Conservation (phyloP, 2,888 invertebrate species). For the Diachrysia chrysitis region DNA sequence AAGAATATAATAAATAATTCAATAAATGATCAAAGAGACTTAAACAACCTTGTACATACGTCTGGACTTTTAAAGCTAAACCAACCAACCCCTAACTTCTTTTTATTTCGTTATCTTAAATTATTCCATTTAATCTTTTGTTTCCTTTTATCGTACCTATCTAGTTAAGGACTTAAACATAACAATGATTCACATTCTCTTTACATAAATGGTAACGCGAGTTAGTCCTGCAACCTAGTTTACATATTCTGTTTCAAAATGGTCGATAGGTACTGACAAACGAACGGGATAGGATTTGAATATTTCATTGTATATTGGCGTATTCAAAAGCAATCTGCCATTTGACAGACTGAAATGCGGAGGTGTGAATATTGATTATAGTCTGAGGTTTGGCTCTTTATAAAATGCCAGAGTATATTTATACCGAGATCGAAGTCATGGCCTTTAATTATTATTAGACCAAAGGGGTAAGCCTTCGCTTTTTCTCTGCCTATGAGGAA, state of each 20-base stretch:
- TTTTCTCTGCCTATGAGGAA: slow-evolving; percentile 11
- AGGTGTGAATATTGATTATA: slow-evolving; percentile 16
- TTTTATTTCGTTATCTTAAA: no score
- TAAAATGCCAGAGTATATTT: slow-evolving; percentile 42
- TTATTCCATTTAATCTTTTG: no score
- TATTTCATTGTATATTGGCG: slow-evolving; percentile 1
- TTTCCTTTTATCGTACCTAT: no score
- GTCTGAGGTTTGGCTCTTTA: slow-evolving; percentile 17
- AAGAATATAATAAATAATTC: no score
- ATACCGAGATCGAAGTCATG: slow-evolving; percentile 46
- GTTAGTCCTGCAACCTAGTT: neutral
- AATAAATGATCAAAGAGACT: no score
- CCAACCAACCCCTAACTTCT: no score
- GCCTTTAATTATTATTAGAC: slow-evolving; percentile 57
- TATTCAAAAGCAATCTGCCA: slow-evolving; percentile 5
- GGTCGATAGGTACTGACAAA: neutral
- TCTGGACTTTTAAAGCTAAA: no score
- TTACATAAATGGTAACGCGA: neutral
- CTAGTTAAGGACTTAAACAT: no score
- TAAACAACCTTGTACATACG: no score
- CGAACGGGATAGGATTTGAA: neutral
- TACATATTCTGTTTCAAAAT: slow-evolving; percentile 2
- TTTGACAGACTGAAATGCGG: neutral
- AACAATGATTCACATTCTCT: neutral
- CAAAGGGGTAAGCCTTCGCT: slow-evolving; percentile 13